Base-by-base conservation (phyloP, 2,888 invertebrate genomes). In the Plusia festucae region DNA sequence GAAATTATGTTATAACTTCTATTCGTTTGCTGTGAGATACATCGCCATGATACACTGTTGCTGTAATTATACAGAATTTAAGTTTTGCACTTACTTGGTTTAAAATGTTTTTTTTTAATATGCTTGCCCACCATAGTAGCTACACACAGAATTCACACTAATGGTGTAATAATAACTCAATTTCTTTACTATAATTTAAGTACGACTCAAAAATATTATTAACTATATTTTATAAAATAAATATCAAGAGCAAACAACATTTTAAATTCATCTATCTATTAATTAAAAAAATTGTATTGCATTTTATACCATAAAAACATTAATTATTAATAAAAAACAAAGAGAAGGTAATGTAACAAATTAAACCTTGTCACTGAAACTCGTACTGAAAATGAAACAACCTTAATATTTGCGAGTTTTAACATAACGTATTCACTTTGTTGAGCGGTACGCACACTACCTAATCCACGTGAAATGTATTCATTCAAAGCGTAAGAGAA, bases 401-500 rank as follows among this genome's bases (percentile, higher is more conserved):
- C 68, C 67, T 59, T 58, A 58, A 70, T 78, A 78, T 83, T 84
- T 81, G 79, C 77, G 78, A 81, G 79, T 72, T 83, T 78, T 76
- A 81, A 76, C 81, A 80, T 71, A 70, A 82, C 70, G 75, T 64
- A 78, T 78, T 81, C 76, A 79, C 78, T 81, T 76, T 69, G 65
- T 76, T 77, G 73, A 81, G 79, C 62, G 71, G 82, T 74, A 71
- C 70, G 63, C 60, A 79, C 71, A 69, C 75, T 71, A 62, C 70
- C 70, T 86, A 84, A 86, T 86, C 85, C 84, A 82, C 76, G 79
- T 75, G 70, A 83, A 78, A 85, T 78, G 80, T 87, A 85, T 85
- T 86, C 84, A 83, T 86, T 85, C 84, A 83, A 85, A 88, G 84
- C 77, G 79, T 81, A 88, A 84, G 81, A 85, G 83, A 77, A 85